phyloP scores from a whole-genome alignment of 2,113 vertebrate genomes.

The Callocephalon fimbriatum region DNA sequence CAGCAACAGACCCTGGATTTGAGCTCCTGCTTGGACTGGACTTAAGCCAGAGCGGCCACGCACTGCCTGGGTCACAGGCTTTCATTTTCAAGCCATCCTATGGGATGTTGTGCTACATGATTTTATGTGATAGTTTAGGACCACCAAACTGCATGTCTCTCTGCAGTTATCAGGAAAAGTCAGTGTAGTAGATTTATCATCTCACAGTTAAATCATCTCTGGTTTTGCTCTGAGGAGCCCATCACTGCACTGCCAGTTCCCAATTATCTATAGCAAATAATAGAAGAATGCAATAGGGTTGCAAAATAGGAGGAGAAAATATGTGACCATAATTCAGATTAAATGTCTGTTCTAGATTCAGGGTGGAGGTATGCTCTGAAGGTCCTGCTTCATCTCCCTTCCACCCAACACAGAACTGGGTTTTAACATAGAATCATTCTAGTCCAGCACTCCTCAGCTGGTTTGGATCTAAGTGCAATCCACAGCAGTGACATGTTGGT shows the following conservation, averaged over 20 bases:
- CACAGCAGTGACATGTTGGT: not conserved
- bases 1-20: not conserved
- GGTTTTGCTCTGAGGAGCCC: not conserved
- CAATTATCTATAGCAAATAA: not conserved
- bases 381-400: not conserved
- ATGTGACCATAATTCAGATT: not conserved
- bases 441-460: not conserved
- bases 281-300: not conserved
- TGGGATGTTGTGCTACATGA: rapidly evolving
- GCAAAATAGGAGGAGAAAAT: not conserved
- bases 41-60: not conserved
- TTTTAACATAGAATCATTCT: not conserved
- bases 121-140: not conserved
- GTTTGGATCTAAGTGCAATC: not conserved
- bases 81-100: not conserved
- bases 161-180: not conserved
- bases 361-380: not conserved
- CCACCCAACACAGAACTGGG: not conserved
- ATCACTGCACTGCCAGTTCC: not conserved
- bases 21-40: not conserved
- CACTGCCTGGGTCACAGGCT: not conserved
- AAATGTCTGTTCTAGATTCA: not conserved
- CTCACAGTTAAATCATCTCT: not conserved
- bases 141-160: not conserved
- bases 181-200: not conserved